These are phyloP conservation scores for Mesitornis unicolor DNA, from an alignment of 2,113 vertebrate species.

Conservation along the genomic window DNA sequence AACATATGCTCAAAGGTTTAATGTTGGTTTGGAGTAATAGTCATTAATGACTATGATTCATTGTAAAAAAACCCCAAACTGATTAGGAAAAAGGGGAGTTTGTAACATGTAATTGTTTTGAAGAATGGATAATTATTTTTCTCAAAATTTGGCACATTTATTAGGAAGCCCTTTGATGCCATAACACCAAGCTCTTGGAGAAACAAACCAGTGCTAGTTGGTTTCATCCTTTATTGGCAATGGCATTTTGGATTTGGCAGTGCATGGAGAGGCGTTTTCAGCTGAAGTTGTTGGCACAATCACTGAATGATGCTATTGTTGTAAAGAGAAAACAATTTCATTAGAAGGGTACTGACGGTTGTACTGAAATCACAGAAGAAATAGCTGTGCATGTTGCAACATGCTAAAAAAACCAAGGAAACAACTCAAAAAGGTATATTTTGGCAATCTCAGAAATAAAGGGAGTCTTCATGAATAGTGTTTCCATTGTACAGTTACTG, in stretches of 20 bases:
- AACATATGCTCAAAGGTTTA: not conserved
- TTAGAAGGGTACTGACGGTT: not conserved
- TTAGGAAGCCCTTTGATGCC: not conserved
- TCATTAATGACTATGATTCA: not conserved
- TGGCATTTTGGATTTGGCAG: slow-evolving; percentile 25
- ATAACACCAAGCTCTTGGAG: not conserved
- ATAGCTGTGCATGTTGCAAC: not conserved
- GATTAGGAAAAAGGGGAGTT: not conserved
- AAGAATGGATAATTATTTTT: not conserved
- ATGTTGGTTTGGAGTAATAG: not conserved
- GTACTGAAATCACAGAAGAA: not conserved
- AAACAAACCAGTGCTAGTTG: not conserved
- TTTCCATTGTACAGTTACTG: not conserved
- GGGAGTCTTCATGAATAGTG: not conserved
- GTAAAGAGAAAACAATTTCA: not conserved
- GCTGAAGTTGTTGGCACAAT: slow-evolving; percentile 3
- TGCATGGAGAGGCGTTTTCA: not conserved
- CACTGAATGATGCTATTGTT: not conserved
- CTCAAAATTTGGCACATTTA: not conserved
- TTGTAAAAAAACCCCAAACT: not conserved
- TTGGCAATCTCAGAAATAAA: not conserved
- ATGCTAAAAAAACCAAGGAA: not conserved
- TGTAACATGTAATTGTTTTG: not conserved
- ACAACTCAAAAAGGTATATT: not conserved
- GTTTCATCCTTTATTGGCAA: not conserved